Evolutionary conservation across 2,888 invertebrate genomes (phyloP), one percentile per base, ranked within the genome.

Genomic region (Drosophila infuscata): DNA sequence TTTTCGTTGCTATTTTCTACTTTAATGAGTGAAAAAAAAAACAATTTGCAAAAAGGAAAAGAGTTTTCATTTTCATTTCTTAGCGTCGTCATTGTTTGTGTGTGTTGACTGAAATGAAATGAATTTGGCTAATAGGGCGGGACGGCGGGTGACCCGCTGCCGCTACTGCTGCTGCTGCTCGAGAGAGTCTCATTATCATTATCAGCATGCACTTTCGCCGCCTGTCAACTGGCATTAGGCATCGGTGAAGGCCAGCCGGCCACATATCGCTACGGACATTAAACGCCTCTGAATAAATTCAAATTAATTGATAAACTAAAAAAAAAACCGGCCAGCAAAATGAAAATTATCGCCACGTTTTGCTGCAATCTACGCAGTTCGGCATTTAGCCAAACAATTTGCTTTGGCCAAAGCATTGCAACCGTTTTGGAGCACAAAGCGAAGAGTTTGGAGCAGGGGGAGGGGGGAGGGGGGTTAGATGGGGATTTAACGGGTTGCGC

Each of bases 241-340:
- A 70, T 76, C 66, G 70, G 74, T 80, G 82, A 83, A 76, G 82
- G 72, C 82, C 67, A 74, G 68, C 67, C 15, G 29, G 30, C 32
- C 32, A 20, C 32, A 20, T 69, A 74, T 72, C 73, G 68, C 49
- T 70, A 67, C 76, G 75, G 76, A 85, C 89, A 83, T 83, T 83
- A 88, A 83, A 90, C 86, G 88, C 87, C 90, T 87, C 82, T 86
- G 89, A 88, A 90, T 88, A 90, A 88, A 88, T 88, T 83, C 84
- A 82, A 90, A 90, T 88, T 90, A 88, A 84, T 88, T 86, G 89
- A 88, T 88, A 78, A 82, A 85, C 20, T 7, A 36, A 48, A 29
- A 36, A 53, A 9, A 11, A 11, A 79, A 67, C 65, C 74, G 74
- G 71, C 61, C 69, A 60, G 52, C 48, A 70, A 68, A 71, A 63